Conservation (phyloP, 2,797 vertebrate genomes). For the Monodelphis domestica region DNA sequence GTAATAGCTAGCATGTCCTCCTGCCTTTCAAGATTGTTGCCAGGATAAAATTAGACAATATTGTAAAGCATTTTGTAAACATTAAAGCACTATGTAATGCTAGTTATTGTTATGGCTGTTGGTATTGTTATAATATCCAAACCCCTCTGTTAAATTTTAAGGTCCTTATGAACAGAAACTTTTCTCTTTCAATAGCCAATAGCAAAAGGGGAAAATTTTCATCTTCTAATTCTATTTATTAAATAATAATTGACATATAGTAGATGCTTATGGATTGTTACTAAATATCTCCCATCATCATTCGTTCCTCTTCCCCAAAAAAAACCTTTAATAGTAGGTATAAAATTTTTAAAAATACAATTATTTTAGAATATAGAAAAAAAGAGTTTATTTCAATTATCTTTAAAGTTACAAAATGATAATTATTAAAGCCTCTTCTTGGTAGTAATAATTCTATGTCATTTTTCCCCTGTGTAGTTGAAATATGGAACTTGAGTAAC, state of each 20-base stretch:
- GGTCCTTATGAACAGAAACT: background rate
- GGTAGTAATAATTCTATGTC: background rate
- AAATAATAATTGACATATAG: background rate
- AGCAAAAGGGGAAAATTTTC: background rate
- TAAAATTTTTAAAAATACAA: background rate
- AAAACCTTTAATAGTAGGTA: background rate
- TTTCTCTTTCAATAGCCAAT: too few relatives aligned
- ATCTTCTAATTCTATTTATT: background rate
- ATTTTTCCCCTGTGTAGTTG: background rate
- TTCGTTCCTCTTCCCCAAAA: background rate
- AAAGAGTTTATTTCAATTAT: background rate
- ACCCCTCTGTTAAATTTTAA: background rate
- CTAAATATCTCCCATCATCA: background rate
- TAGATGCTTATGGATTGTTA: background rate
- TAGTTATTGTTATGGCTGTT: background rate
- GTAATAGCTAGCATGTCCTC: background rate
- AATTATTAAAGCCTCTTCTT: background rate
- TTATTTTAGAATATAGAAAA: constrained; percentile 7
- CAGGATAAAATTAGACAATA: too few relatives aligned
- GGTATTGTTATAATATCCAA: background rate
- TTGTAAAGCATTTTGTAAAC: too few relatives aligned
- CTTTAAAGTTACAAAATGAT: constrained; percentile 13
- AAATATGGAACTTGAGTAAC: background rate
- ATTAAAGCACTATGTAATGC: background rate
- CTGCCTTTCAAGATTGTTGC: too few relatives aligned